Percentiles rank a stretch among this genome's conserved stretches.
phyloP scores from a whole-genome alignment of 2,113 vertebrate genomes.

The Chaenocephalus aceratus region DNA sequence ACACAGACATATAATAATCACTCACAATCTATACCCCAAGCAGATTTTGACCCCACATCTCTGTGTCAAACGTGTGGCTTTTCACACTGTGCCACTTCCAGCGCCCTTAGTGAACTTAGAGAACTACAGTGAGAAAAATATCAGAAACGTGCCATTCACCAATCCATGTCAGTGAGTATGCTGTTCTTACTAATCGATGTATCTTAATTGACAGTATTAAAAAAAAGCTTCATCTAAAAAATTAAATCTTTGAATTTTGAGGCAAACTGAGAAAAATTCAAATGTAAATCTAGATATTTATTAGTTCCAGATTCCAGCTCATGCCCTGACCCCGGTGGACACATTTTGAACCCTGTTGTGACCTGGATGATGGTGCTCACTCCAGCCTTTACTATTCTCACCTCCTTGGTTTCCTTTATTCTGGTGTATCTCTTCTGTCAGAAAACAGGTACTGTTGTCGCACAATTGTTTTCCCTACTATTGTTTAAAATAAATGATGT shows the following conservation, averaged over 20 bases:
- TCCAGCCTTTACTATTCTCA: neutral
- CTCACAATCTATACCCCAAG: too few relatives aligned
- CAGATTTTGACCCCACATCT: too few relatives aligned
- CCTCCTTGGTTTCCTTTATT: neutral
- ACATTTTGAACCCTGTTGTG: neutral
- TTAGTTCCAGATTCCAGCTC: conserved; percentile 28
- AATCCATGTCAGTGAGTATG: conserved; percentile 18
- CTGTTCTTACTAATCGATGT: neutral
- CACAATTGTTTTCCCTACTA: neutral
- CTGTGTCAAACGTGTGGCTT: too few relatives aligned
- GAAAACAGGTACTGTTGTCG: conserved; percentile 36
- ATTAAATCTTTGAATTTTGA: neutral
- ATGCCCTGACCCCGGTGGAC: neutral
- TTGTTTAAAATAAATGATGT: neutral
- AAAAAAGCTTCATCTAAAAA: too few relatives aligned
- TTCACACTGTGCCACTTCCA: too few relatives aligned
- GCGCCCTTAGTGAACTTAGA: too few relatives aligned
- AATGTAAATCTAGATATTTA: neutral
- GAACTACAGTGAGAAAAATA: too few relatives aligned
- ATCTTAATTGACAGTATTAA: neutral
- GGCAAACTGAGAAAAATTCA: neutral
- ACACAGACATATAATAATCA: too few relatives aligned
- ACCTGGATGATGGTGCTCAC: neutral
- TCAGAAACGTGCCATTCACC: too few relatives aligned
- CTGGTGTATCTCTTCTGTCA: neutral